phyloP scores from a whole-genome alignment of 2,888 invertebrate species.

The Trisateles emortualis region DNA sequence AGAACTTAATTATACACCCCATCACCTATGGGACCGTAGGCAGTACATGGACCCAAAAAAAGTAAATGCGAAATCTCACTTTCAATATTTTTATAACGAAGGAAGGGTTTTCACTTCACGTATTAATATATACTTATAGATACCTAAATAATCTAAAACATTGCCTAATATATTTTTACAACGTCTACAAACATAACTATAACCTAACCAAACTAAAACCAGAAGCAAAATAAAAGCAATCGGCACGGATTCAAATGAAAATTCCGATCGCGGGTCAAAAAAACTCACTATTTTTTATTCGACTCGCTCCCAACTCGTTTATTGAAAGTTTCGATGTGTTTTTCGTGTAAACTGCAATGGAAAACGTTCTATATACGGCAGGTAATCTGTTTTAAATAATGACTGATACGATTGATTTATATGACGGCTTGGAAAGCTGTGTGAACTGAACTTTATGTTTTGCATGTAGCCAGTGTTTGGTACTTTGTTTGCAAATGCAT shows the following conservation, averaged over 20 bases:
- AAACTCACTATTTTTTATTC: constrained; percentile 21
- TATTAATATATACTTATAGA: no score
- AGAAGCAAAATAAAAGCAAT: constrained; percentile 39
- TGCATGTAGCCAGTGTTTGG: neutral
- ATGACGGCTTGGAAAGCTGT: neutral
- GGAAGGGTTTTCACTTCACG: no score
- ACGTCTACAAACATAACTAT: no score
- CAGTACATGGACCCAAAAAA: no score
- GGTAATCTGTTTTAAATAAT: constrained; percentile 39
- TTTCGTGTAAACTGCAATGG: constrained; percentile 44
- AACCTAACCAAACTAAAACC: constrained; percentile 4
- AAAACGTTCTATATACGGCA: constrained; percentile 19
- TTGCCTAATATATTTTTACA: no score
- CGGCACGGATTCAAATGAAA: constrained; percentile 42
- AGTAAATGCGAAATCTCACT: no score
- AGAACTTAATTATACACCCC: no score
- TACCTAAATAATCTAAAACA: no score
- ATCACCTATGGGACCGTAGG: no score
- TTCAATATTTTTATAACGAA: no score
- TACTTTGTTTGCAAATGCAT: no score
- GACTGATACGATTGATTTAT: constrained; percentile 39
- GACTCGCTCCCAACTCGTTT: constrained; percentile 22
- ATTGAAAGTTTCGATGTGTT: constrained; percentile 46
- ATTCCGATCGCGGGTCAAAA: constrained; percentile 31
- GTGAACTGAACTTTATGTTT: neutral